These are phyloP conservation scores for Dermolepida albohirtum DNA, from an alignment of 2,888 invertebrate species.

Conservation along the genomic window DNA sequence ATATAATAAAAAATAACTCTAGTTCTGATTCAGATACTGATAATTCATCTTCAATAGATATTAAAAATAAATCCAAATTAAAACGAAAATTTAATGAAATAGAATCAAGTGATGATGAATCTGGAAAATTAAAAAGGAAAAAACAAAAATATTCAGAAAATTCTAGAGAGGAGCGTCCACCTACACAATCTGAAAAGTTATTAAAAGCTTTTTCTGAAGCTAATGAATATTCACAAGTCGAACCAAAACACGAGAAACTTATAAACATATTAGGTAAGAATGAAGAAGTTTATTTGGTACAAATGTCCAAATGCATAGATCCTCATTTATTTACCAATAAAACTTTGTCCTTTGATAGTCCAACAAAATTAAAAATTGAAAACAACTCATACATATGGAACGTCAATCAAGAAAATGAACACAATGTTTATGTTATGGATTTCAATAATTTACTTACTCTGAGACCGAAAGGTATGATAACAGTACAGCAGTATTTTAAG, in stretches of 20 bases:
- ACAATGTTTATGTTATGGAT: slow-evolving; percentile 45
- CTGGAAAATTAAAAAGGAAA: background rate
- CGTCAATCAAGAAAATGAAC: slow-evolving; percentile 37
- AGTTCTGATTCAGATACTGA: background rate
- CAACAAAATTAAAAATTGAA: slow-evolving; percentile 50
- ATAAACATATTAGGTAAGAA: slow-evolving; percentile 33
- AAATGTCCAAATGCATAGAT: slow-evolving; percentile 52
- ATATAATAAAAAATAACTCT: background rate
- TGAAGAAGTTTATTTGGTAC: slow-evolving; percentile 48
- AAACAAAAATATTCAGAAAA: background rate
- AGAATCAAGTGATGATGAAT: slow-evolving; percentile 6
- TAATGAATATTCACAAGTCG: slow-evolving; percentile 11
- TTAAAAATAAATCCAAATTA: background rate
- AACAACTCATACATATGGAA: slow-evolving; percentile 48
- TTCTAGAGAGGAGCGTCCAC: background rate
- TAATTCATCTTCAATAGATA: background rate
- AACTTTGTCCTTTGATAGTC: slow-evolving; percentile 47
- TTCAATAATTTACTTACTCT: slow-evolving; percentile 47
- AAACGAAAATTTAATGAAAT: slow-evolving; percentile 18
- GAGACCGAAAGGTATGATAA: slow-evolving; percentile 48
- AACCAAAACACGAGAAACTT: slow-evolving; percentile 4
- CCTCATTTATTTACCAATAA: slow-evolving; percentile 46
- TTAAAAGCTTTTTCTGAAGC: slow-evolving; percentile 17
- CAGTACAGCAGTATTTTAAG: slow-evolving; percentile 51
- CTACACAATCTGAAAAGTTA: slow-evolving; percentile 18